Percentiles rank a stretch among this genome's conserved stretches.
These are phyloP conservation scores for Polyommatus icarus DNA, from an alignment of 2,888 invertebrate species.

Conservation along the genomic window DNA sequence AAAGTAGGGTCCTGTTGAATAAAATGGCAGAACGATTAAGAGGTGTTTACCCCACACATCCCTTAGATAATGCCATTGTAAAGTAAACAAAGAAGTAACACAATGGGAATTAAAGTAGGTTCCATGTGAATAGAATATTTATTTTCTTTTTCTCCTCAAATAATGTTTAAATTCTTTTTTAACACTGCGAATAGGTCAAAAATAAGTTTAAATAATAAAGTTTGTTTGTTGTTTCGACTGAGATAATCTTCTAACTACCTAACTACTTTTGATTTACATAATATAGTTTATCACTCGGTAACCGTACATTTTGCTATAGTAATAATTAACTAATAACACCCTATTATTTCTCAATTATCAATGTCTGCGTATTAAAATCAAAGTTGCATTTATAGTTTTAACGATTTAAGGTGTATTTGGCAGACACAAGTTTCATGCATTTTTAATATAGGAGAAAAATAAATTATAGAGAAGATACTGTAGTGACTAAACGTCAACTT, in stretches of 20 bases:
- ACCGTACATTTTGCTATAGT: no score
- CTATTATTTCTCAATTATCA: no score
- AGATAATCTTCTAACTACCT: no score
- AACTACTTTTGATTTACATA: no score
- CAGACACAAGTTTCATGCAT: no score
- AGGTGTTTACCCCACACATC: slow-evolving; percentile 4
- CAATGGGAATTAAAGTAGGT: slow-evolving; percentile 15
- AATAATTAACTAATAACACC: no score
- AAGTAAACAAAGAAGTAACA: slow-evolving; percentile 27
- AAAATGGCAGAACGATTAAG: slow-evolving; percentile 23
- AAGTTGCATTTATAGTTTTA: no score
- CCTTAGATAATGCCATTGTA: slow-evolving; percentile 23
- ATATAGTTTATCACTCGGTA: no score
- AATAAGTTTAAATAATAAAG: no score
- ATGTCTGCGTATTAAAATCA: no score
- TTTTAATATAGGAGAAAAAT: background rate
- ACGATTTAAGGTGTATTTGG: no score
- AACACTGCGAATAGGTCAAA: background rate
- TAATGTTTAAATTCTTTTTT: background rate
- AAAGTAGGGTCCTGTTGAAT: slow-evolving; percentile 17
- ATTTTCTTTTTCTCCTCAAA: slow-evolving; percentile 3
- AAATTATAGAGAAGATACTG: background rate
- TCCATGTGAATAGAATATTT: slow-evolving; percentile 5
- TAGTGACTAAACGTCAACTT: slow-evolving; percentile 3
- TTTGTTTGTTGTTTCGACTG: no score